Evolutionary conservation across 2,113 vertebrate genomes (phyloP).

Genomic region (Aptenodytes patagonicus): DNA sequence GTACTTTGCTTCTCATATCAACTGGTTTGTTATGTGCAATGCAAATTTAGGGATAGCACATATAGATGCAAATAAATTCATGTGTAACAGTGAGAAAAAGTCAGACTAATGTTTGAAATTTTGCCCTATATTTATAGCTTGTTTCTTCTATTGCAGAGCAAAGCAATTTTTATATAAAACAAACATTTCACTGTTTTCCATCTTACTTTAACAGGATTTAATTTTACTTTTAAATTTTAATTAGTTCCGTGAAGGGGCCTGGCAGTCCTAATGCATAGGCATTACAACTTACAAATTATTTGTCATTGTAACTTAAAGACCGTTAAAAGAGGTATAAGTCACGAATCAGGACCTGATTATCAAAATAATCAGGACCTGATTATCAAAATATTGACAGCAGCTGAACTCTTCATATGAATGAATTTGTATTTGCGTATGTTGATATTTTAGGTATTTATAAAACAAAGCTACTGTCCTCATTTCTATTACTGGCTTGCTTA

Average conservation of each 20-base stretch:
- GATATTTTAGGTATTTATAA: background rate
- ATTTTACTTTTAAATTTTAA: slow-evolving; percentile 63
- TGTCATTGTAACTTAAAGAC: background rate
- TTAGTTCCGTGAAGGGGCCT: slow-evolving; percentile 46
- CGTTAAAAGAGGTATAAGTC: background rate
- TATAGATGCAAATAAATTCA: background rate
- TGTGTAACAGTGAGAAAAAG: background rate
- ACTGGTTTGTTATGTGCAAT: background rate
- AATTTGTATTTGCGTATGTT: background rate
- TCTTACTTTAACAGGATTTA: slow-evolving; percentile 64
- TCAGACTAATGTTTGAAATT: background rate
- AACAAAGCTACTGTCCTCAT: background rate
- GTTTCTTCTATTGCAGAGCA: background rate
- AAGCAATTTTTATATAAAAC: background rate
- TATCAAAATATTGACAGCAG: background rate
- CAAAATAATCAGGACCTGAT: background rate
- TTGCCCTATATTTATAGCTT: background rate
- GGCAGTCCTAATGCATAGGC: slow-evolving; percentile 14
- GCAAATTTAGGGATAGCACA: background rate
- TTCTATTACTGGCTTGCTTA: background rate
- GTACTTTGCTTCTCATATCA: background rate
- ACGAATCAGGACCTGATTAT: background rate
- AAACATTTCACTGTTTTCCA: slow-evolving; percentile 55
- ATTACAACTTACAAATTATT: background rate
- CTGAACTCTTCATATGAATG: background rate